Base-by-base conservation (phyloP, 2,797 vertebrate genomes). In the Darevskia nairensis region DNA sequence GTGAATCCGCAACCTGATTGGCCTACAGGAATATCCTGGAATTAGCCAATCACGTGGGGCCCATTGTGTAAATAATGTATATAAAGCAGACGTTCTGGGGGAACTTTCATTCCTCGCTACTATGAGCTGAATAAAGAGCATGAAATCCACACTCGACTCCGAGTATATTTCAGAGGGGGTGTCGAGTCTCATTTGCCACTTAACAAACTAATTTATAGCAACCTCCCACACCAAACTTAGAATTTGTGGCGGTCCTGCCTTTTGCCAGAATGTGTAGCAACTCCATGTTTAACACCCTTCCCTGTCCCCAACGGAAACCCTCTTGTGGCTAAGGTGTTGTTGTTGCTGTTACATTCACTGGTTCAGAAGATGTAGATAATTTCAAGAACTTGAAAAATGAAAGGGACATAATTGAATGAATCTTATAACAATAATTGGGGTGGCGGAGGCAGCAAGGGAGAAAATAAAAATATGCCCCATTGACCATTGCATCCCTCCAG, bases 401-500 rank as follows among this genome's bases (percentile, higher is more conserved):
- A 95, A 87, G 72, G 29, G 90, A 75, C 88, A 88, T 90, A 91
- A 68, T 35, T 35, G 35, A 35, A 35, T 35, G 35, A 35, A 35
- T 35, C 35, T 35, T 35, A 35, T 35, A 35, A 35, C 35, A 35
- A 88, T 90, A 91, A 68, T 61, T 92, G 78, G 87, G 82, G 23
- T 0, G 0, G 88, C 92, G 91, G 89, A 89, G 50, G 59, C 10
- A 88, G 86, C 64, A 87, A 87, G 44, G 17, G 69, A 32, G 55
- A n/a, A 68, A 76, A 15, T 55, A 15, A 72, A 88, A 91, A 93
- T 19, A 0, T 66, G 91, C 39, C 17, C 91, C 84, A 75, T 90
- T 86, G 91, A 90, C 66, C 92, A 88, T 95, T 93, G 91, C 90
- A 92, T 94, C 94, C 90, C 71, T 94, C 90, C 71, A 93, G 95